Base-by-base conservation (phyloP, 1,140 invertebrate genomes). In the Rhyacophila brunnea region DNA sequence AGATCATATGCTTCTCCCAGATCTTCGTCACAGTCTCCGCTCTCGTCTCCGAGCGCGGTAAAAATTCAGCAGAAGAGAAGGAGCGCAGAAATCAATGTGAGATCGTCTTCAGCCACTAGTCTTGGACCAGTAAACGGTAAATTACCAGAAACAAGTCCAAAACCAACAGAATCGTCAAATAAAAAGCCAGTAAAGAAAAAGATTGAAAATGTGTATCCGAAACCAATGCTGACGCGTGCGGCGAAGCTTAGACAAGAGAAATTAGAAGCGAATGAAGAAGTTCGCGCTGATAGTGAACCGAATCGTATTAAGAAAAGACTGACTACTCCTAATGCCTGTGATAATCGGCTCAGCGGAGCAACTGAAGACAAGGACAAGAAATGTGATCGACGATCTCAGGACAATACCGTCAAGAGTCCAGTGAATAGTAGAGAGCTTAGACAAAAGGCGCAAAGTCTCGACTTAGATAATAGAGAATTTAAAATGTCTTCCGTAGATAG, bases 401-500 rank as follows among this genome's bases (percentile, higher is more conserved):
- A 7, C n/a, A 18, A 32, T 14, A 58, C n/a, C 13, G 34, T 34
- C 11, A 58, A 47, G 50, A 51, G 50, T 23, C 61, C 61, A 14
- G 56, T 50, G 19, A 28, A 50, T 9, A 47, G 58, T 32, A 54
- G 35, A 42, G 57, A 34, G 4, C 14, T 58, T 28, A 51, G 52
- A 23, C 59, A 55, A 23, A 49, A 50, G 15, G 11, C 19, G 17
- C 15, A 42, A 36, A 46, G 49, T 40, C 14, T 58, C 40, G 54
- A 62, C 34, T 45, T 57, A 53, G 53, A 52, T 53, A 46, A 42
- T 53, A 58, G 57, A 35, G 44, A 17, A 35, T 42, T 44, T 50
- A 58, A 63, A 23, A 38, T 47, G 61, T 63, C 61, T 59, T 59
- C 61, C 61, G 38, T 63, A 55, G 60, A 62, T 62, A 62, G 55